These are phyloP conservation scores for human DNA, from an alignment of 2,113 vertebrate species.

Conservation along the genomic window DNA sequence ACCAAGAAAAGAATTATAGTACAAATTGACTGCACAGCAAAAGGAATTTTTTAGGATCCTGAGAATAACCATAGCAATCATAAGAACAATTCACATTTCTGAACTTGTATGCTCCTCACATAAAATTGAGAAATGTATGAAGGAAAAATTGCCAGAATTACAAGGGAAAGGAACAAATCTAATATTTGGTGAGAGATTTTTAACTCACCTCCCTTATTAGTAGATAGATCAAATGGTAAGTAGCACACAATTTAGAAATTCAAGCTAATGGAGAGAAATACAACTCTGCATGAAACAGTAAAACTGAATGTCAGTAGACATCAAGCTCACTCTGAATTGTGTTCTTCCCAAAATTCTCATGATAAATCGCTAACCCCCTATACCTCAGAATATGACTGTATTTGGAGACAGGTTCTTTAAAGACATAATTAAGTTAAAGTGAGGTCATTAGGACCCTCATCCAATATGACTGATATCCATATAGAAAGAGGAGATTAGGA, in stretches of 20 bases:
- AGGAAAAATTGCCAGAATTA: not conserved
- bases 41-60: not conserved
- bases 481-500: not conserved
- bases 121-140: not conserved
- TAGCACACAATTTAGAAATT: not conserved
- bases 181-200: not conserved
- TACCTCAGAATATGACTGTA: not conserved
- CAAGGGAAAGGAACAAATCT: not conserved
- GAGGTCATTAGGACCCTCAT: too few species aligned
- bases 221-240: not conserved
- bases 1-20: not conserved
- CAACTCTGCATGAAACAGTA: not conserved
- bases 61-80: not conserved
- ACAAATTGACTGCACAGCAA: not conserved
- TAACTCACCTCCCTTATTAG: not conserved
- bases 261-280: not conserved
- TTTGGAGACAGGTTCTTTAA: not conserved
- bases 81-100: not conserved
- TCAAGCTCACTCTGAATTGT: not conserved
- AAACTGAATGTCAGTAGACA: not conserved
- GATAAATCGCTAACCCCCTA: too few species aligned
- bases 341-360: not conserved
- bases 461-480: too few species aligned
- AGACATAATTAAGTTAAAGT: not conserved
- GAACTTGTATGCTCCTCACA: not conserved